These are phyloP conservation scores for Hormiphora californensis DNA, from an alignment of 37 sponge, comb jelly and placozoan genomes.

Conservation along the genomic window DNA sequence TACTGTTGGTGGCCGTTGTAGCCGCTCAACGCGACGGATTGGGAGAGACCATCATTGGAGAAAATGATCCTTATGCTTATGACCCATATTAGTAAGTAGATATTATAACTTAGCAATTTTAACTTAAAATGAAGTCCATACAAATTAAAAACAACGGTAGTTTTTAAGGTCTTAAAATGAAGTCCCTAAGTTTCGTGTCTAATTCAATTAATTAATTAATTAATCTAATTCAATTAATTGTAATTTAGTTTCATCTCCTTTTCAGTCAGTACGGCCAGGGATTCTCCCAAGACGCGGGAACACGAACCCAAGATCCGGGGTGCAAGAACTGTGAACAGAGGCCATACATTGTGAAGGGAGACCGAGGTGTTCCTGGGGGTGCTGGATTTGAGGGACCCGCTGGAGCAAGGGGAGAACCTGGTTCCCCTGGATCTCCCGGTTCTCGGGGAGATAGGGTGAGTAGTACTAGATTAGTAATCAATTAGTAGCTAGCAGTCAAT, in stretches of 20 bases:
- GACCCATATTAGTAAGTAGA: slow-evolving; percentile 15
- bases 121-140: too few species aligned
- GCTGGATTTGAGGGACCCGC: background rate
- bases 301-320: background rate
- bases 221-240: too few species aligned
- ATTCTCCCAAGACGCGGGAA: background rate
- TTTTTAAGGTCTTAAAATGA: too few species aligned
- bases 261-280: too few species aligned
- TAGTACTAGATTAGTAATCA: too few species aligned
- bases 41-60: background rate
- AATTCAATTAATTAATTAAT: too few species aligned
- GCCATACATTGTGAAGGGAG: background rate
- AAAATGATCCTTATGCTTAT: background rate
- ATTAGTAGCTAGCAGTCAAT: too few species aligned
- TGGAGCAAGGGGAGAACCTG: background rate
- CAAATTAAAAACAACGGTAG: too few species aligned
- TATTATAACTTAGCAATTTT: too few species aligned
- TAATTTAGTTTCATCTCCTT: too few species aligned
- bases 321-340: slow-evolving; percentile 29
- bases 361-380: background rate
- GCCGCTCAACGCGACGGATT: background rate
- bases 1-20: background rate
- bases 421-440: background rate
- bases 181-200: too few species aligned
- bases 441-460: background rate